Percentiles rank a stretch among this genome's conserved stretches.
These are phyloP conservation scores for Australoheros scitulus DNA, from an alignment of 2,113 vertebrate species.

Conservation along the genomic window DNA sequence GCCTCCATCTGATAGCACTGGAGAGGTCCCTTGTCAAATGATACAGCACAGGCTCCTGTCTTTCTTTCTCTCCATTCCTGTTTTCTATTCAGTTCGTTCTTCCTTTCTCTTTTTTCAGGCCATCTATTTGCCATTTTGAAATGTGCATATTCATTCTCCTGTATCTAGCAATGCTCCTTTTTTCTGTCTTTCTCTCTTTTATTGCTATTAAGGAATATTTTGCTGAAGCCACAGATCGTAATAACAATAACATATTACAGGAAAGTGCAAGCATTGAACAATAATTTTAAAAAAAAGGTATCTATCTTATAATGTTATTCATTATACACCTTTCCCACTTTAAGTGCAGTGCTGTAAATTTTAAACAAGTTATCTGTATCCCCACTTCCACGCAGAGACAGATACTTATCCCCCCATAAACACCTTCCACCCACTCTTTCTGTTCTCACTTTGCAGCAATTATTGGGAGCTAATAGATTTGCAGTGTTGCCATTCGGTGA, in stretches of 20 bases:
- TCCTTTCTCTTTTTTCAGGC: neutral
- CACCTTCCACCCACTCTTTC: conserved; percentile 82
- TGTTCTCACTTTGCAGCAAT: conserved; percentile 84
- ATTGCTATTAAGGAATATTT: neutral
- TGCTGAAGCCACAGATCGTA: neutral
- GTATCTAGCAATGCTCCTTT: neutral
- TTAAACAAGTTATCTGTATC: conserved; percentile 62
- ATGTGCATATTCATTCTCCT: conserved; percentile 2
- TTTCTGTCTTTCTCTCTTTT: neutral
- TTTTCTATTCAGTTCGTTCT: conserved; percentile 23
- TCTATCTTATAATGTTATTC: conserved; percentile 10
- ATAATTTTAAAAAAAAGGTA: neutral
- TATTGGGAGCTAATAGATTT: conserved; percentile 87
- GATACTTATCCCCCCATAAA: conserved; percentile 79
- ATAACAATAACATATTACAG: neutral
- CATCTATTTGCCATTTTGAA: conserved; percentile 8
- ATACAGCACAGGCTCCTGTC: conserved; percentile 85
- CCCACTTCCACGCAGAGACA: conserved; percentile 67
- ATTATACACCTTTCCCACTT: conserved; percentile 35
- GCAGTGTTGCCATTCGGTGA: conserved; percentile 85
- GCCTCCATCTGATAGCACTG: conserved; percentile 88
- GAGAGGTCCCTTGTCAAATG: conserved; percentile 90
- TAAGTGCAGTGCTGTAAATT: conserved; percentile 47
- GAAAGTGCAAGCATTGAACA: neutral
- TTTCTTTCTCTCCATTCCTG: conserved; percentile 42